Percentiles rank a stretch among this genome's conserved stretches.
These are phyloP conservation scores for Argyra leucocephala DNA, from an alignment of 2,888 invertebrate genomes.

Conservation along the genomic window DNA sequence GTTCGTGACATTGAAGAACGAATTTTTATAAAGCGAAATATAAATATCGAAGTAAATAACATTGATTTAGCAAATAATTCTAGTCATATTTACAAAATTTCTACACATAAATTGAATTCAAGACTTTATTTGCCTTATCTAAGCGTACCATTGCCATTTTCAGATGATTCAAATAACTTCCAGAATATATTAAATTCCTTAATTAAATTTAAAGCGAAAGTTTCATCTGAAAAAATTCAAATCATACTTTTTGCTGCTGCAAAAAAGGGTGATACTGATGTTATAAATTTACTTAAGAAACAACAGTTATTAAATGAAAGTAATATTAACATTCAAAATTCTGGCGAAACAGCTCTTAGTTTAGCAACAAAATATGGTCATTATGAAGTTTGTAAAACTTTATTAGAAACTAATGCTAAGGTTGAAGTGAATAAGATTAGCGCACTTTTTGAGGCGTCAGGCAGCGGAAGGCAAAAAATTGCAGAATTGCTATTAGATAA, in stretches of 20 bases:
- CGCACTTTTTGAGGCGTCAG: background rate
- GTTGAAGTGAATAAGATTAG: background rate
- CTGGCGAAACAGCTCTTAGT: background rate
- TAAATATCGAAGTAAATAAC: background rate
- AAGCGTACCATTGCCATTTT: background rate
- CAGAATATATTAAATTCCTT: background rate
- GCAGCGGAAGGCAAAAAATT: background rate
- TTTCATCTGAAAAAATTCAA: background rate
- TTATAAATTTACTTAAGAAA: background rate
- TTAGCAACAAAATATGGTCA: background rate
- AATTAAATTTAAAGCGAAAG: background rate
- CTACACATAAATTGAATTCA: too few species aligned
- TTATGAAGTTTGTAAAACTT: background rate
- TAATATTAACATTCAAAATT: background rate
- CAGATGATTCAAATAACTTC: background rate
- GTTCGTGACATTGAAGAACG: background rate
- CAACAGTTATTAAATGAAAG: too few species aligned
- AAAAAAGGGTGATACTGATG: background rate
- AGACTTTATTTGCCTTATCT: background rate
- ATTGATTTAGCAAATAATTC: too few species aligned
- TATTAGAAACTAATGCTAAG: background rate
- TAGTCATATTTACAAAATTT: background rate
- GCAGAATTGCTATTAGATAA: background rate
- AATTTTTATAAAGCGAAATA: background rate
- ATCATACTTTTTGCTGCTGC: background rate